These are phyloP conservation scores for Etheostoma nigrum DNA, from an alignment of 2,797 vertebrate species.

Conservation along the genomic window DNA sequence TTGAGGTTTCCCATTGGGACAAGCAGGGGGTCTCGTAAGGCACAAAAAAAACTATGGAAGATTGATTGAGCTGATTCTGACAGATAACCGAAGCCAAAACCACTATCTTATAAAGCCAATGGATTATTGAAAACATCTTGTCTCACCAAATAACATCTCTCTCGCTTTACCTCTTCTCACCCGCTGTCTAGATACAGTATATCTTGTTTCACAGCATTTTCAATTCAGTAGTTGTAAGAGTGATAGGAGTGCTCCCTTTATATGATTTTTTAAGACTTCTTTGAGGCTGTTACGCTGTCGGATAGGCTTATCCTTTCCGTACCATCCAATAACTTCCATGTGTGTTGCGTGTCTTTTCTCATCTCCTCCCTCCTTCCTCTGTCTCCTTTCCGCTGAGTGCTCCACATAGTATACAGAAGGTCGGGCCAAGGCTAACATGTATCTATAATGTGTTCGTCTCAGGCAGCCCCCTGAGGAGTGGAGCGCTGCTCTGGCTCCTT, in stretches of 20 bases:
- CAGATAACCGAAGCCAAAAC: slow-evolving; percentile 50
- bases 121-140: slow-evolving; percentile 44
- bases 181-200: slow-evolving; percentile 39
- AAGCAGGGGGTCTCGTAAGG: slow-evolving; percentile 50
- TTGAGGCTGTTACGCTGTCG: slow-evolving; percentile 53
- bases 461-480: slow-evolving; percentile 79
- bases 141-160: slow-evolving; percentile 43
- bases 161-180: slow-evolving; percentile 38
- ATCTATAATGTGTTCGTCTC: slow-evolving; percentile 83
- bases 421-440: slow-evolving; percentile 84
- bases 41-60: slow-evolving; percentile 44
- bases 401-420: slow-evolving; percentile 72
- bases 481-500: slow-evolving; percentile 84
- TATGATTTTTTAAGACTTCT: slow-evolving; percentile 51
- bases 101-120: slow-evolving; percentile 36
- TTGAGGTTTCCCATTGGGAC: slow-evolving; percentile 72
- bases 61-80: slow-evolving; percentile 42
- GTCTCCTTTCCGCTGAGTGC: slow-evolving; percentile 67
- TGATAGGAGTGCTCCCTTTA: slow-evolving; percentile 43
- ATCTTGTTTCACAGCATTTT: slow-evolving; percentile 59
- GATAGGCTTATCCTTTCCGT: slow-evolving; percentile 54
- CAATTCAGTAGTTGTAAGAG: slow-evolving; percentile 46
- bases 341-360: slow-evolving; percentile 71
- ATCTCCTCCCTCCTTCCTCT: slow-evolving; percentile 67
- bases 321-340: slow-evolving; percentile 71